A percentile compares a stretch with the other conserved stretches of the same genome.
phyloP scores from a whole-genome alignment of 2,888 invertebrate genomes.

The Apeira syringaria region DNA sequence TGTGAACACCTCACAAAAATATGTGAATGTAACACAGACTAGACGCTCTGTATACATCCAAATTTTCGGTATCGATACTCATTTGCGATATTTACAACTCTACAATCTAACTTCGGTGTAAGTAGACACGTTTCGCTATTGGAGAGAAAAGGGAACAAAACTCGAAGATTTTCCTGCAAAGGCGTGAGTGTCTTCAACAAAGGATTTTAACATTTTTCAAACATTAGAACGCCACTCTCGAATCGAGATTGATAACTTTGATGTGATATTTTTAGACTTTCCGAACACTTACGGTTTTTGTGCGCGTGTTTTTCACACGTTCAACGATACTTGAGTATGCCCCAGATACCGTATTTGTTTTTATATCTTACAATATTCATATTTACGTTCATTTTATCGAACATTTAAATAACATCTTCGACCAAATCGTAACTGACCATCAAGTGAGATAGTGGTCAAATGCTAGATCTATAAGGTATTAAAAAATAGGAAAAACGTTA shows the following conservation, averaged over 20 bases:
- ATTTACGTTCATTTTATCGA: too few species aligned
- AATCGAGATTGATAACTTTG: constrained; percentile 53
- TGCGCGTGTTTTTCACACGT: constrained; percentile 8
- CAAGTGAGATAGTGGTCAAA: too few species aligned
- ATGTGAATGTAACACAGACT: too few species aligned
- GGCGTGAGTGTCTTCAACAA: constrained; percentile 48
- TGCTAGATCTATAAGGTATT: too few species aligned
- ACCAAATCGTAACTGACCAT: too few species aligned
- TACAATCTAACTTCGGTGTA: constrained; percentile 6
- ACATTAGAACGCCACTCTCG: constrained; percentile 51
- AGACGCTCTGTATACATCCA: too few species aligned
- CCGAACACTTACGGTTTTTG: constrained; percentile 10
- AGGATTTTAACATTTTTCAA: constrained; percentile 45
- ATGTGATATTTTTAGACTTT: constrained; percentile 45
- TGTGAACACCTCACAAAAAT: too few species aligned
- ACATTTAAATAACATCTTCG: too few species aligned
- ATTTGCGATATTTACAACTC: background rate
- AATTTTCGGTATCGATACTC: background rate
- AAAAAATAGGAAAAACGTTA: too few species aligned
- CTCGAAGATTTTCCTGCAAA: constrained; percentile 53
- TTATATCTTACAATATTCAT: too few species aligned
- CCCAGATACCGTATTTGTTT: too few species aligned
- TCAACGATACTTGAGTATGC: constrained; percentile 2
- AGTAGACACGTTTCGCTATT: constrained; percentile 33
- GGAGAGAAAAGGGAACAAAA: constrained; percentile 57